A percentile compares a stretch with the other conserved stretches of the same genome.
Evolutionary conservation across 2,113 vertebrate species (phyloP).

Genomic region (Catharus fuscescens): DNA sequence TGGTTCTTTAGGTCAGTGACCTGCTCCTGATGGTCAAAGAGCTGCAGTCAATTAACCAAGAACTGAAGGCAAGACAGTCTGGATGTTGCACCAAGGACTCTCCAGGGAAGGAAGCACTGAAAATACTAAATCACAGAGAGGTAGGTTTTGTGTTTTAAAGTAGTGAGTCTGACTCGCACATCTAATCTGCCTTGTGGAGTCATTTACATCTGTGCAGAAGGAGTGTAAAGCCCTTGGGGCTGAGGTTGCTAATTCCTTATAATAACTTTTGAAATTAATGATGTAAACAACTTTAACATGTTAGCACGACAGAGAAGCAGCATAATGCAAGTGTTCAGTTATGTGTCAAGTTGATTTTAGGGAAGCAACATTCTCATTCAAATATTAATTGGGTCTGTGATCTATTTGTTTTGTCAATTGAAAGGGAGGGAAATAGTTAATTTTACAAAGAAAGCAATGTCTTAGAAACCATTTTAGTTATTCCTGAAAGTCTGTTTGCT

Average conservation of each 20-base stretch:
- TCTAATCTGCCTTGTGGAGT: not conserved
- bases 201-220: not conserved
- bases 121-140: constrained; percentile 42
- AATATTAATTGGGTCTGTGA: not conserved
- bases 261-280: constrained; percentile 39
- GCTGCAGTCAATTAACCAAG: constrained; percentile 78
- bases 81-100: constrained; percentile 30
- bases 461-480: not conserved
- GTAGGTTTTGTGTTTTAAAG: constrained; percentile 49
- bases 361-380: not conserved
- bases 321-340: not conserved
- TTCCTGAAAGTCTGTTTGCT: not conserved
- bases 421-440: not conserved
- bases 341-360: constrained; percentile 25
- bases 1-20: constrained; percentile 79
- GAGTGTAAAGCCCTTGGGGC: not conserved
- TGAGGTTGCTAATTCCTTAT: constrained; percentile 29
- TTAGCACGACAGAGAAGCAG: not conserved
- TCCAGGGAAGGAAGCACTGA: constrained; percentile 33
- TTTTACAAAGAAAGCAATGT: not conserved
- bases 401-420: not conserved
- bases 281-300: constrained; percentile 8
- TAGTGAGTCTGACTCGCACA: not conserved
- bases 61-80: constrained; percentile 73
- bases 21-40: constrained; percentile 80